Evolutionary conservation across 2,113 vertebrate genomes (phyloP).

Genomic region (Alexandromys fortis): DNA sequence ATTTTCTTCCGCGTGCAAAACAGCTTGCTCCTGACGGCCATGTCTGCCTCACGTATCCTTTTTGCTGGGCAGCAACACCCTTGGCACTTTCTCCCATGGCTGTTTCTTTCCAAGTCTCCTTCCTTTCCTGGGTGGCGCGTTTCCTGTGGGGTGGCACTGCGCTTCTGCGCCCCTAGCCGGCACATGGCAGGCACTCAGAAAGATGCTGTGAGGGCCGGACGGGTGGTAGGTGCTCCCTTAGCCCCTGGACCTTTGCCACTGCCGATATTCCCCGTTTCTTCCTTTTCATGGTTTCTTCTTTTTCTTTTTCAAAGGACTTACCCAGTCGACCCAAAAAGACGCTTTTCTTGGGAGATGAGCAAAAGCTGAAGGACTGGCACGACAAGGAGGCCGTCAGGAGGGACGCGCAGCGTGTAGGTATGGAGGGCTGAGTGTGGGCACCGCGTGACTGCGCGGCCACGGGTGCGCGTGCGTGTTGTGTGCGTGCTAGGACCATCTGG

Average conservation of each 20-base stretch:
- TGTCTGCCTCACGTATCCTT: background rate
- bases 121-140: background rate
- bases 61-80: background rate
- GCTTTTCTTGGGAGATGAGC: constrained; percentile 80
- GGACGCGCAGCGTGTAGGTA: constrained; percentile 91
- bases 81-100: background rate
- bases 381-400: constrained; percentile 91
- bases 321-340: constrained; percentile 84
- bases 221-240: background rate
- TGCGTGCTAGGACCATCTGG: background rate
- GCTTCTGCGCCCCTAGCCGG: background rate
- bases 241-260: background rate
- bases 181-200: background rate
- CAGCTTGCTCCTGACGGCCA: background rate
- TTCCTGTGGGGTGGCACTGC: background rate
- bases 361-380: constrained; percentile 94
- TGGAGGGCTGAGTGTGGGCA: constrained; percentile 37
- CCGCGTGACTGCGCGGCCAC: accelerated
- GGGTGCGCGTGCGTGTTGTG: no score
- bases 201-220: background rate
- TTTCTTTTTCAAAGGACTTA: constrained; percentile 83
- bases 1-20: background rate
- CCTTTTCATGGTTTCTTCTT: constrained; percentile 29
- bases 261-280: background rate
- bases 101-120: background rate